A percentile compares a stretch with the other conserved stretches of the same genome.
phyloP scores from a whole-genome alignment of 1,140 invertebrate genomes.

The Sweltsa coloradensis region DNA sequence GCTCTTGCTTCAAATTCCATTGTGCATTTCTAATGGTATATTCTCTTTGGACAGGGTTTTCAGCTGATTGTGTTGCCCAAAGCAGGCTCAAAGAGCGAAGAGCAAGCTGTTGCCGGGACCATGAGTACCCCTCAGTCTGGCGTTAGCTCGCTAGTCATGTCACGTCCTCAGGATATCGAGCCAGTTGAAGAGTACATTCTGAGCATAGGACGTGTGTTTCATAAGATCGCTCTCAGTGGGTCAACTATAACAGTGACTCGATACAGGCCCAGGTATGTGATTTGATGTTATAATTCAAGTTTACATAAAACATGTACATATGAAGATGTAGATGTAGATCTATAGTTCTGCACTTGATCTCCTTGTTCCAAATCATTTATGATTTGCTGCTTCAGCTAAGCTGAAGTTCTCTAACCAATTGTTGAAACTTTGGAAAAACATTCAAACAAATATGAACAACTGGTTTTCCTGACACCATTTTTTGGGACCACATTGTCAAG shows the following conservation, averaged over 20 bases:
- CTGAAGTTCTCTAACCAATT: too few species aligned
- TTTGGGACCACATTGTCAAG: too few species aligned
- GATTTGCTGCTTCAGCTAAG: too few species aligned
- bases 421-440: too few species aligned
- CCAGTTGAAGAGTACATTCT: slow-evolving; percentile 62
- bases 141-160: slow-evolving; percentile 32
- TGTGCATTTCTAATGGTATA: too few species aligned
- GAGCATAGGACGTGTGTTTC: slow-evolving; percentile 91
- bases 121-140: slow-evolving; percentile 21
- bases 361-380: too few species aligned
- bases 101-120: slow-evolving; percentile 27
- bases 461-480: too few species aligned
- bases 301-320: background rate
- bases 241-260: slow-evolving; percentile 83
- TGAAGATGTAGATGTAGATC: too few species aligned
- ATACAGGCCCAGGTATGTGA: slow-evolving; percentile 73
- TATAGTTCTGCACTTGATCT: too few species aligned
- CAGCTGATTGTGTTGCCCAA: slow-evolving; percentile 55
- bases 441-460: too few species aligned
- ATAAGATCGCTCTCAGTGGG: slow-evolving; percentile 68
- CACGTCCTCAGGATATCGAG: slow-evolving; percentile 33
- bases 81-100: slow-evolving; percentile 28
- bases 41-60: slow-evolving; percentile 70
- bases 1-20: too few species aligned
- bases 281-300: slow-evolving; percentile 12